A percentile compares a stretch with the other conserved stretches of the same genome.
Evolutionary conservation across 2,113 vertebrate genomes (phyloP).

Genomic region (Atlantisia rogersi): DNA sequence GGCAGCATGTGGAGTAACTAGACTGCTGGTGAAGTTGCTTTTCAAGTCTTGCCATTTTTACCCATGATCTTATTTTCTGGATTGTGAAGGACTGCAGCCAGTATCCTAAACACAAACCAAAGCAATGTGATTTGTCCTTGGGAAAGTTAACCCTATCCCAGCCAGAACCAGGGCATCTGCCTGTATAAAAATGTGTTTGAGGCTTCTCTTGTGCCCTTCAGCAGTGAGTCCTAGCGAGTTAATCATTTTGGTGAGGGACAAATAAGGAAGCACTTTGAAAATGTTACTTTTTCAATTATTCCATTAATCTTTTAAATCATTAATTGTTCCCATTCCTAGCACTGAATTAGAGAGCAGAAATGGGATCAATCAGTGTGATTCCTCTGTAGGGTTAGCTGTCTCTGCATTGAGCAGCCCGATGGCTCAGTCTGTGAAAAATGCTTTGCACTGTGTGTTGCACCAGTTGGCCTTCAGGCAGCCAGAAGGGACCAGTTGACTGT

Average conservation of each 20-base stretch:
- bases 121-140: neutral
- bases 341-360: neutral
- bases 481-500: neutral
- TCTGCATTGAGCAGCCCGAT: neutral
- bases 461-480: neutral
- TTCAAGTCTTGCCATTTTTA: neutral
- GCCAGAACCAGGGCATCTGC: too few relatives aligned
- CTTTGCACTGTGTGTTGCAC: neutral
- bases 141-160: too few relatives aligned
- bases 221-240: neutral
- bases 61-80: neutral
- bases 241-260: neutral
- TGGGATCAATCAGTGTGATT: neutral
- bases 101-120: neutral
- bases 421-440: neutral
- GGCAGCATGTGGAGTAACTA: neutral
- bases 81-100: neutral
- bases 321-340: neutral
- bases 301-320: neutral
- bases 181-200: neutral
- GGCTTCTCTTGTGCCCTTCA: neutral
- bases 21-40: neutral
- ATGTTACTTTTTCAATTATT: neutral
- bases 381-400: neutral
- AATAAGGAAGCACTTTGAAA: neutral